Percentiles rank a stretch among this genome's conserved stretches.
Conservation (phyloP, 1,140 invertebrate genomes). For the Musca domestica region DNA sequence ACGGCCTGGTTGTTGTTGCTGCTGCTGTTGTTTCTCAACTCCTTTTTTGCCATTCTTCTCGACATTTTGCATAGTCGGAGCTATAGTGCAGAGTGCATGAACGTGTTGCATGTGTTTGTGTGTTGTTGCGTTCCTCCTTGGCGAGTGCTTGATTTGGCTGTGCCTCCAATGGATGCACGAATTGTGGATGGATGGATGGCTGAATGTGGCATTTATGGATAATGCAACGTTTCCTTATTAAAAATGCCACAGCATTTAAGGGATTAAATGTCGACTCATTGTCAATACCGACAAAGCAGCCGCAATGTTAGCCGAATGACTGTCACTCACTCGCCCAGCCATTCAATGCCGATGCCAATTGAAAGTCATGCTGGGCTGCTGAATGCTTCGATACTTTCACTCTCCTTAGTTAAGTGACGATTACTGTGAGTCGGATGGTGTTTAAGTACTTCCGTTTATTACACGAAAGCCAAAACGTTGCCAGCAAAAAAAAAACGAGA, state of each 20-base stretch:
- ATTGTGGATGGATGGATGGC: no score
- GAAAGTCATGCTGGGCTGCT: conserved; percentile 8
- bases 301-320: no score
- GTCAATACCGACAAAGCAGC: no score
- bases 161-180: no score
- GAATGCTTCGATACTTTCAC: background rate
- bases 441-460: conserved; percentile 13
- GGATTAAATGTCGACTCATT: conserved; percentile 12
- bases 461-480: no score
- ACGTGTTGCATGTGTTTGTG: no score
- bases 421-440: background rate
- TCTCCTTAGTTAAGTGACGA: background rate
- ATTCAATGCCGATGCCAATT: background rate
- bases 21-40: background rate
- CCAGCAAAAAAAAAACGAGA: no score
- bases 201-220: conserved; percentile 5
- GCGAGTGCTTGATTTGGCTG: no score
- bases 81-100: background rate
- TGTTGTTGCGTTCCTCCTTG: no score
- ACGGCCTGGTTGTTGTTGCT: background rate
- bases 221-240: conserved; percentile 16
- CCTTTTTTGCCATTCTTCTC: conserved; percentile 2
- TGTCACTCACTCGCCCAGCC: no score
- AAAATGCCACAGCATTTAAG: conserved; percentile 7
- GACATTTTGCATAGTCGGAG: conserved; percentile 15